A percentile compares a stretch with the other conserved stretches of the same genome.
Evolutionary conservation across 2,797 vertebrate species (phyloP).

Genomic region (Mionectes olivaceus): DNA sequence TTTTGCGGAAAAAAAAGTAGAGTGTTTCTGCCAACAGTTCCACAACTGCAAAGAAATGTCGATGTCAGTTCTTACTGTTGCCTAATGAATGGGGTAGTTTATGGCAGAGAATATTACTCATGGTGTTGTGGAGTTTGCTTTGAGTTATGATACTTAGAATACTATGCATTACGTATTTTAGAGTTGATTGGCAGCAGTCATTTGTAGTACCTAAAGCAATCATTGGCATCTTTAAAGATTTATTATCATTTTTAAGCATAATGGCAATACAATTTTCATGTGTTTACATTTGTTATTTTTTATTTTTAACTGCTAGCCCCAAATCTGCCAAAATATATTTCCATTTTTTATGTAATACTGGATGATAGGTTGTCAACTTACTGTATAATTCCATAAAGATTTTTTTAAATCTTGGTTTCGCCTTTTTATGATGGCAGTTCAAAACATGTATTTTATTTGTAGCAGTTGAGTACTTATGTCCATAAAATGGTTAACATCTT

Average conservation of each 20-base stretch:
- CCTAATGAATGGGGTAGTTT: conserved; percentile 49
- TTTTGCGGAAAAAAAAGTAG: neutral
- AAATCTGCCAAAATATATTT: conserved; percentile 77
- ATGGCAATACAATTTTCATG: conserved; percentile 81
- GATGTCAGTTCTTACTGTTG: conserved; percentile 9
- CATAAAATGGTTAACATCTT: conserved; percentile 41
- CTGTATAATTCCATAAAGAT: conserved; percentile 52
- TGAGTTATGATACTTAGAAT: conserved; percentile 41
- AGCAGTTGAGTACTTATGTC: conserved; percentile 56
- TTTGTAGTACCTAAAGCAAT: conserved; percentile 79
- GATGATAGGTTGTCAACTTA: conserved; percentile 72
- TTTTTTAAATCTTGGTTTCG: conserved; percentile 66
- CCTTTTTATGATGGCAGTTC: conserved; percentile 54
- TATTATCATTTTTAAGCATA: conserved; percentile 83
- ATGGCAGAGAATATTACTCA: conserved; percentile 46
- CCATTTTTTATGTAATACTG: conserved; percentile 73
- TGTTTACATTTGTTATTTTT: conserved; percentile 83
- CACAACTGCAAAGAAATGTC: conserved; percentile 33
- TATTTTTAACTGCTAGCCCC: conserved; percentile 79
- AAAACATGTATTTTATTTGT: conserved; percentile 53
- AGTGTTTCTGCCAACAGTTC: neutral
- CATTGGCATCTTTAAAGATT: conserved; percentile 79
- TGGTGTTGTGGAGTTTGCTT: conserved; percentile 50
- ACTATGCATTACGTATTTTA: conserved; percentile 54
- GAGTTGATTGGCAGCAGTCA: conserved; percentile 77